These are phyloP conservation scores for Eleutherodactylus coqui DNA, from an alignment of 2,797 vertebrate genomes.

Conservation along the genomic window DNA sequence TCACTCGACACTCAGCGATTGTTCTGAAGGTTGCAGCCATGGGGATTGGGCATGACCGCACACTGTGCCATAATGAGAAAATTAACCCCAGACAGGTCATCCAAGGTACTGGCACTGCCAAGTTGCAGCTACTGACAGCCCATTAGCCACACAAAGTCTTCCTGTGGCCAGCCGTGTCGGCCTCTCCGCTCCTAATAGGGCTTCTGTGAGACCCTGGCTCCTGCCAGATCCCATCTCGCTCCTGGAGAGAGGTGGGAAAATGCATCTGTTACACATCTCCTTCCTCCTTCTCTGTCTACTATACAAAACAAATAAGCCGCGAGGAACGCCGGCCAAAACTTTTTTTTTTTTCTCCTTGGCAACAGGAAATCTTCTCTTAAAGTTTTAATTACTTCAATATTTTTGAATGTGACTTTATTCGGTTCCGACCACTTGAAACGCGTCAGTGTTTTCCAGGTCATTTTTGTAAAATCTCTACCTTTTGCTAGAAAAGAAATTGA, in stretches of 20 bases:
- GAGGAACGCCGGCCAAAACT: conserved; percentile 52
- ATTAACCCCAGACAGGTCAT: conserved; percentile 51
- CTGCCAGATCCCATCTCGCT: conserved; percentile 41
- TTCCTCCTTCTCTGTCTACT: background rate
- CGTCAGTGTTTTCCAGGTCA: conserved; percentile 3
- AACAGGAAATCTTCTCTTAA: conserved; percentile 50
- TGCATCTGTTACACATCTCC: conserved; percentile 53
- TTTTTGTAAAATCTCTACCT: no score
- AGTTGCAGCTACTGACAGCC: conserved; percentile 20
- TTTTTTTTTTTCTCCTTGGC: conserved; percentile 33
- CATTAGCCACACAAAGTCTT: conserved; percentile 40
- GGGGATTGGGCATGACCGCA: conserved; percentile 7
- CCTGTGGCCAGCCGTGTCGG: conserved; percentile 23
- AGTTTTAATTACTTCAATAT: conserved; percentile 59
- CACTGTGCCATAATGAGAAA: conserved; percentile 48
- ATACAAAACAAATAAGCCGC: conserved; percentile 6
- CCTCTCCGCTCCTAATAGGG: conserved; percentile 12
- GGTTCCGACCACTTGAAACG: conserved; percentile 39
- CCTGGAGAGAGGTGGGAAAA: conserved; percentile 50
- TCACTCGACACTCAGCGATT: conserved; percentile 13
- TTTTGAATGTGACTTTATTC: background rate
- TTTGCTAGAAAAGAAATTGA: background rate
- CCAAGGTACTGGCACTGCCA: conserved; percentile 26
- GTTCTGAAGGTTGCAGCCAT: background rate
- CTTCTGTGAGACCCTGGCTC: background rate